phyloP scores from a whole-genome alignment of 64 coral and sea anemone species.

The Montipora cactus region DNA sequence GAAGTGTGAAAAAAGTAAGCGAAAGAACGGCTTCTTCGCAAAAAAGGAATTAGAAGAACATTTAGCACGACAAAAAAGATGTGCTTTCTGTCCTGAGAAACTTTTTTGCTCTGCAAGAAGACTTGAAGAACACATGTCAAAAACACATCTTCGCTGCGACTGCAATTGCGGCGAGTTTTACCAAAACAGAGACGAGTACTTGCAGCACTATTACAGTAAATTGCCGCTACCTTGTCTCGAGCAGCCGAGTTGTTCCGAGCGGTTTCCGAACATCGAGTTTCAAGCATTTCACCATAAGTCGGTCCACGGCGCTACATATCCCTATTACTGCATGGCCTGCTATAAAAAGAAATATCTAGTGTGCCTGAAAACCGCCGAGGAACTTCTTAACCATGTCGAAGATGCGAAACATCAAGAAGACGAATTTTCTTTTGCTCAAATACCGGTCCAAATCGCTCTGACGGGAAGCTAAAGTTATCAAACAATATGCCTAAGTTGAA shows the following conservation, averaged over 20 bases:
- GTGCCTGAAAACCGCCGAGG: slow-evolving; percentile 83
- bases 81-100: slow-evolving; percentile 82
- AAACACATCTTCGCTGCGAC: slow-evolving; percentile 77
- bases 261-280: slow-evolving; percentile 87
- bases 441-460: slow-evolving; percentile 31
- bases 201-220: slow-evolving; percentile 90
- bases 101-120: slow-evolving; percentile 70
- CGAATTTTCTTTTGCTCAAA: slow-evolving; percentile 93
- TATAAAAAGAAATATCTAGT: slow-evolving; percentile 85
- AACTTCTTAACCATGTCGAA: slow-evolving; percentile 82
- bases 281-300: slow-evolving; percentile 79
- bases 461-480: too few species aligned
- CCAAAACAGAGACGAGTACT: slow-evolving; percentile 72
- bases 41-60: slow-evolving; percentile 77
- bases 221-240: slow-evolving; percentile 88
- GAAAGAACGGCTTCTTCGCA: slow-evolving; percentile 88
- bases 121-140: slow-evolving; percentile 78
- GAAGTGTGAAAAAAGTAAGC: slow-evolving; percentile 89
- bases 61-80: slow-evolving; percentile 48
- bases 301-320: slow-evolving; percentile 79
- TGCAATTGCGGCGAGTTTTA: slow-evolving; percentile 79
- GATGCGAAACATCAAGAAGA: slow-evolving; percentile 77
- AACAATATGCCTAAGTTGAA: too few species aligned
- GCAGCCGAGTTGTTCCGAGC: slow-evolving; percentile 78
- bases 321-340: slow-evolving; percentile 93